Evolutionary conservation across 2,888 invertebrate genomes (phyloP), one percentile per base, ranked within the genome.

Genomic region (Papilio elwesi): DNA sequence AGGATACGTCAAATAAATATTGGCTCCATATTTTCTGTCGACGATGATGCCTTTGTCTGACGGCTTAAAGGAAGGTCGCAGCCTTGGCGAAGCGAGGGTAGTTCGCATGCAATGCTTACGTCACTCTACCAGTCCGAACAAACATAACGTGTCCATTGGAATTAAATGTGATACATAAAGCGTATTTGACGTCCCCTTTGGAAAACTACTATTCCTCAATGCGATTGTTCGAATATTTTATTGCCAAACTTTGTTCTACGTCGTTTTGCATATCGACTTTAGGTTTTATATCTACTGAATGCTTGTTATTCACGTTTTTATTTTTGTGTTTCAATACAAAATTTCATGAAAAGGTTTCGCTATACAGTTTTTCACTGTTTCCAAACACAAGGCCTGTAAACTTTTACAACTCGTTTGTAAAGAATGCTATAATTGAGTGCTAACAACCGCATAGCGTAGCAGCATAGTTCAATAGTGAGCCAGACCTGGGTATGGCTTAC

Each of bases 81-180:
- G 83, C 88, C 89, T 75, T 76, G 77, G 77, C 82, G 83, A 78
- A 12, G 75, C 78, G 74, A 74, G 78, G 79, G 78, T 79, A 78
- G 79, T 77, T 85, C 78, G 86, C 84, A 83, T 84, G 86, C 75
- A 71, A 75, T 73, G 78, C 77, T 86, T 81, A 83, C 85, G 84
- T 86, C 87, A 85, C 80, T 51, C 72, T 59, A 48, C 47, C 53
- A 55, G 26, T 55, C 49, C n/a, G 47, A 68, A 65, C 80, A 79
- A 80, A 83, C 79, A 76, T 81, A n/a, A 62, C 79, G 74, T 76
- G 77, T 71, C 71, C 78, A 75, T 78, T 68, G 74, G 75, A 70
- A 66, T 76, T 70, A 67, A 70, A 70, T 69, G 68, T 13, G n/a
- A 68, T 62, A 55, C 49, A 68, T 68, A 72, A 63, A 63, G 15